Evolutionary conservation across 2,113 vertebrate species (phyloP), one percentile per base, ranked within the genome.

Genomic region (Seriola dumerili): DNA sequence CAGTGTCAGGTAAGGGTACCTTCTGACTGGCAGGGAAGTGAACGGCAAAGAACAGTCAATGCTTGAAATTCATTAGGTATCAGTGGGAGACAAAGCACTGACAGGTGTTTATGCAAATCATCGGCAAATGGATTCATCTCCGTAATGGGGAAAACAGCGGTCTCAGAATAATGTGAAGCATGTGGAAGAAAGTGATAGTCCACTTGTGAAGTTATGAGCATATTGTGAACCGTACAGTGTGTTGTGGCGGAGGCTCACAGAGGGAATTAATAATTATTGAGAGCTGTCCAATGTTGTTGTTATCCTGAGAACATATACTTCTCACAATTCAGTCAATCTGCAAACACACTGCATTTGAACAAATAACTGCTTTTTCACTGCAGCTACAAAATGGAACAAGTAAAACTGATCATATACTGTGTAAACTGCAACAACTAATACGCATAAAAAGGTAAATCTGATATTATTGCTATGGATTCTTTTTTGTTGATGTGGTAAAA

Each of bases 61-160:
- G 81, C 85, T 88, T 91, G 91, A 93, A 89, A 94, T 90, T 92
- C 91, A 93, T 93, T 92, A 89, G 90, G 88, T 91, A 93, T 86
- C 93, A 90, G 93, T 87, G 84, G 92, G 93, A 91, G 91, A 93
- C 93, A 92, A 94, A 93, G 91, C 89, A 93, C 85, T 89, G 92
- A 93, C 93, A 95, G 93, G 93, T 95, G 94, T 95, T 95, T 93
- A 94, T 94, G 94, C 89, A 94, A 94, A 95, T 95, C 76, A 80
- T 50, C 85, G 17, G 88, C 63, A 65, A 89, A 89, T 86, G 80
- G 84, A 92, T 94, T 93, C 82, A 90, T 94, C 87, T 91, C 81
- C 55, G 87, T 91, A 93, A 94, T 90, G 85, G 88, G 83, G 79
- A 78, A 94, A 92, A 90, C 90, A 89, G 88, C 90, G 75, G 90